Conservation (phyloP, 2,888 invertebrate species). For the Apotomis capreana region DNA sequence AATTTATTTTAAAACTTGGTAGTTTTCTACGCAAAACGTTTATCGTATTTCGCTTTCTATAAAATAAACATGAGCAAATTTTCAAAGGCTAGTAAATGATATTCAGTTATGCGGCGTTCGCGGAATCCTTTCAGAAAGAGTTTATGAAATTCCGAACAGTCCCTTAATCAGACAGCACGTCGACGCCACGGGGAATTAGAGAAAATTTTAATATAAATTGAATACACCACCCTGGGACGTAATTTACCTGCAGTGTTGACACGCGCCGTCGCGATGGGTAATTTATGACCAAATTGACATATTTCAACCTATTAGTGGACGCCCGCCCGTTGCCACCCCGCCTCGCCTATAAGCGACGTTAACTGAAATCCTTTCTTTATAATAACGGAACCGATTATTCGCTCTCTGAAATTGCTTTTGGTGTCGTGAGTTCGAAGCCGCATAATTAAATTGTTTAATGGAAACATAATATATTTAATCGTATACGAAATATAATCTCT, state of each 20-base stretch:
- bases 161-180: slow-evolving; percentile 40
- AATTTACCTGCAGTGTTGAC: slow-evolving; percentile 64
- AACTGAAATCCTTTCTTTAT: slow-evolving; percentile 28
- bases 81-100: slow-evolving; percentile 32
- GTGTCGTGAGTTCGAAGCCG: not conserved
- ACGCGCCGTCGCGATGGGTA: slow-evolving; percentile 59
- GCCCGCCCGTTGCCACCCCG: slow-evolving; percentile 41
- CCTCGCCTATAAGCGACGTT: slow-evolving; percentile 31
- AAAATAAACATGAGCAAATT: slow-evolving; percentile 25
- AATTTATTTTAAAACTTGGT: too few relatives aligned
- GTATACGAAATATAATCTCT: too few relatives aligned
- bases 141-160: slow-evolving; percentile 36
- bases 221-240: slow-evolving; percentile 39
- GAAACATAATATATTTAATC: not conserved
- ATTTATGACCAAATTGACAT: slow-evolving; percentile 74
- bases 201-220: slow-evolving; percentile 43
- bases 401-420: not conserved
- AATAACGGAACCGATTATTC: slow-evolving; percentile 9
- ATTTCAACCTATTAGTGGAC: slow-evolving; percentile 63
- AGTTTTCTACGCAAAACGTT: not conserved
- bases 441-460: not conserved
- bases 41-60: not conserved
- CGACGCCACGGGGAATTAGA: slow-evolving; percentile 39
- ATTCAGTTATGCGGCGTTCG: slow-evolving; percentile 35
- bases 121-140: slow-evolving; percentile 35